Conservation (phyloP, 2,888 invertebrate species). For the Eupithecia pulchellata region DNA sequence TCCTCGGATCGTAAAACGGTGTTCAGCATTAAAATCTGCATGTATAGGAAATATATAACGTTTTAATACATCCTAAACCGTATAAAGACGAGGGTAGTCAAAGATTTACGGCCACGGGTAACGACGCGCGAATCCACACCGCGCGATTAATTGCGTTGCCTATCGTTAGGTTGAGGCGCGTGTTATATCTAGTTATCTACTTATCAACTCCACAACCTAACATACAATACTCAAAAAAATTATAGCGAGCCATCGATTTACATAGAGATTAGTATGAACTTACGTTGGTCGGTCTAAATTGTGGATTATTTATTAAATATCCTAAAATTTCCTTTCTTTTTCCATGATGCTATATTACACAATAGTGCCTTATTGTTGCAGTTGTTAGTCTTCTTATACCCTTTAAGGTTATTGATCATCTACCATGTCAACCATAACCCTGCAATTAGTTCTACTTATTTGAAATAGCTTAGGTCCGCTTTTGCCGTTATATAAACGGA, state of each 20-base stretch:
- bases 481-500: too few relatives aligned
- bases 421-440: too few relatives aligned
- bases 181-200: background rate
- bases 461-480: too few relatives aligned
- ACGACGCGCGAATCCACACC: conserved; percentile 35
- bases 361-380: too few relatives aligned
- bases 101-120: conserved; percentile 38
- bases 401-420: too few relatives aligned
- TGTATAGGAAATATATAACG: conserved; percentile 7
- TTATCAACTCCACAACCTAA: background rate
- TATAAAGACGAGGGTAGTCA: conserved; percentile 12
- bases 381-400: too few relatives aligned
- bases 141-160: conserved; percentile 17
- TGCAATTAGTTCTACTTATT: too few relatives aligned
- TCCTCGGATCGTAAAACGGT: conserved; percentile 2
- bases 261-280: too few relatives aligned
- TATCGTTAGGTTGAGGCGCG: background rate
- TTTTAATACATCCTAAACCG: conserved; percentile 9
- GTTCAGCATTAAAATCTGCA: conserved; percentile 4
- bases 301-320: too few relatives aligned
- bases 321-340: too few relatives aligned
- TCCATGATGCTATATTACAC: too few relatives aligned
- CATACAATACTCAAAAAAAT: background rate
- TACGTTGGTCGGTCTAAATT: too few relatives aligned
- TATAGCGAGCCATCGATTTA: background rate